Conservation (phyloP, 2,888 invertebrate species). For the Leucophora obtusa region DNA sequence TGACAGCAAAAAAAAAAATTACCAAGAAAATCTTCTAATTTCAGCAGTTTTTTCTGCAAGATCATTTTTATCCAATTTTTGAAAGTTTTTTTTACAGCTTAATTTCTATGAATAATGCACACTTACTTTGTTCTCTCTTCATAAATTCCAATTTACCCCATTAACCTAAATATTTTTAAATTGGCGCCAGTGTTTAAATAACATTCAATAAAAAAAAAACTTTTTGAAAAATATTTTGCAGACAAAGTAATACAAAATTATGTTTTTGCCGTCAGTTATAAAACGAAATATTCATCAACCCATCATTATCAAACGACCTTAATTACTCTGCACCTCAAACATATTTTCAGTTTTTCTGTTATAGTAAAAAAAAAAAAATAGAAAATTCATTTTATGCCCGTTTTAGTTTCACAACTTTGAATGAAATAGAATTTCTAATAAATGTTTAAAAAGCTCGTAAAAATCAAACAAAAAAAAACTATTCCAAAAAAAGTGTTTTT, state of each 20-base stretch:
- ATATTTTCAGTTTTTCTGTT: neutral
- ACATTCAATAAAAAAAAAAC: neutral
- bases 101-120: too few relatives aligned
- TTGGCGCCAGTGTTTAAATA: slow-evolving; percentile 28
- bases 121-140: too few relatives aligned
- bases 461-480: slow-evolving; percentile 1
- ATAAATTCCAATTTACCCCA: neutral
- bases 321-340: slow-evolving; percentile 20
- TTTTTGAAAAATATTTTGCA: slow-evolving; percentile 37
- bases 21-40: too few relatives aligned
- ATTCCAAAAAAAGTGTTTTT: neutral
- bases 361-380: neutral
- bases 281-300: slow-evolving; percentile 11
- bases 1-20: too few relatives aligned
- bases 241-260: slow-evolving; percentile 34
- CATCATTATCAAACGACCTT: slow-evolving; percentile 22
- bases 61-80: too few relatives aligned
- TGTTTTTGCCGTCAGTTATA: slow-evolving; percentile 22
- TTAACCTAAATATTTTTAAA: neutral
- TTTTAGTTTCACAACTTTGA: slow-evolving; percentile 38
- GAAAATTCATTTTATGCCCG: neutral
- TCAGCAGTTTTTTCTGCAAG: too few relatives aligned
- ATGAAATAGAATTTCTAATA: slow-evolving; percentile 32
- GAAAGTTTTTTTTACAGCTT: too few relatives aligned
- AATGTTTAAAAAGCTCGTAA: slow-evolving; percentile 39